A percentile compares a stretch with the other conserved stretches of the same genome.
Evolutionary conservation across 2,797 vertebrate species (phyloP).

Genomic region (Adrianichthys oophorus): DNA sequence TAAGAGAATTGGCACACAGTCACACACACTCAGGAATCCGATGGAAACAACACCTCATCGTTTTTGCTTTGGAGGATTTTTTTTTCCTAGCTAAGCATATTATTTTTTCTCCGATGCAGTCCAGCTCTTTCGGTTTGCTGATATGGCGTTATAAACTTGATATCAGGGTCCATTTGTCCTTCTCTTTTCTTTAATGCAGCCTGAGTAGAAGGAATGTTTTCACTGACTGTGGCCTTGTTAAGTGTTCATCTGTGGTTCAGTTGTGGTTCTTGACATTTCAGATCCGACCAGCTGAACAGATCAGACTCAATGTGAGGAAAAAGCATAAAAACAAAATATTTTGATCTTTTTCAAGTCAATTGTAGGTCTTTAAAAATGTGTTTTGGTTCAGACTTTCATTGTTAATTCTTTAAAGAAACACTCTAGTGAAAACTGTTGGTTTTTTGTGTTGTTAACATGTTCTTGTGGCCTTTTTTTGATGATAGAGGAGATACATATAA

Average conservation of each 20-base stretch:
- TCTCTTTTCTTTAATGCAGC: slow-evolving; percentile 25
- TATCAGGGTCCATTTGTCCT: slow-evolving; percentile 57
- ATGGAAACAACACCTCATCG: slow-evolving; percentile 34
- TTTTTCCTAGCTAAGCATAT: slow-evolving; percentile 29
- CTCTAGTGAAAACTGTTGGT: no score
- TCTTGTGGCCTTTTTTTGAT: no score
- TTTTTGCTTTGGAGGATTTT: slow-evolving; percentile 26
- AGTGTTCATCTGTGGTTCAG: slow-evolving; percentile 59
- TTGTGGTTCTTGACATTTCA: slow-evolving; percentile 59
- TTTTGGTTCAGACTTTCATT: no score
- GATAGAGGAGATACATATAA: no score
- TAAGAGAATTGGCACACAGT: slow-evolving; percentile 9
- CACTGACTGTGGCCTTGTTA: slow-evolving; percentile 55
- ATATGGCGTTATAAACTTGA: slow-evolving; percentile 55
- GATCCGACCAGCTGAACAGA: slow-evolving; percentile 32
- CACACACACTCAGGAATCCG: slow-evolving; percentile 9
- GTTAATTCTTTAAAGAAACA: no score
- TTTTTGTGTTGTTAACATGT: no score
- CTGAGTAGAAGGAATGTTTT: slow-evolving; percentile 5
- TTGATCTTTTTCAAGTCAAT: neutral
- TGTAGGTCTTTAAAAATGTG: neutral
- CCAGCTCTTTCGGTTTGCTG: slow-evolving; percentile 54
- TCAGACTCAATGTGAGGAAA: slow-evolving; percentile 23
- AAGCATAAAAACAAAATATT: neutral
- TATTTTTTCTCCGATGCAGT: slow-evolving; percentile 42